Percentiles rank a stretch among this genome's conserved stretches.
Evolutionary conservation across 2,888 invertebrate genomes (phyloP).

Genomic region (Bombylius major): DNA sequence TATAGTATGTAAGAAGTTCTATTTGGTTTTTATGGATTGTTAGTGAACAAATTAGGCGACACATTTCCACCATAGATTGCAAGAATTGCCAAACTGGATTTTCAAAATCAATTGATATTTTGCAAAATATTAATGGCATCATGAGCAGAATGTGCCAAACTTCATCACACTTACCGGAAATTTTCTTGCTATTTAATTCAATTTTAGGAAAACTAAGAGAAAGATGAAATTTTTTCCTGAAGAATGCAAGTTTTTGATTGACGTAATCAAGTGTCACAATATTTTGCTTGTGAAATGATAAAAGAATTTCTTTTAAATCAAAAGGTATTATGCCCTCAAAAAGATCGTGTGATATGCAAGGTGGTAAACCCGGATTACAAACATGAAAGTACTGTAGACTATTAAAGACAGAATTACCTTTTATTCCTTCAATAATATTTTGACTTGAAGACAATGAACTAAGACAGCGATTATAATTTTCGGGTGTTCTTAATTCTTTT

Average conservation of each 20-base stretch:
- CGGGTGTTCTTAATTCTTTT: background rate
- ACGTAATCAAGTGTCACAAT: background rate
- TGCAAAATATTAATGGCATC: background rate
- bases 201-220: constrained; percentile 2
- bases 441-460: background rate
- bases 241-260: background rate
- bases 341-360: constrained; percentile 21
- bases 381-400: constrained; percentile 18
- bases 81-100: constrained; percentile 1
- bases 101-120: background rate
- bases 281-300: constrained; percentile 10
- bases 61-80: background rate
- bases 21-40: background rate
- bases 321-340: constrained; percentile 18
- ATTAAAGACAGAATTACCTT: constrained; percentile 19
- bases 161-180: constrained; percentile 5
- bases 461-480: background rate
- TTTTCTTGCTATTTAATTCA: constrained; percentile 1
- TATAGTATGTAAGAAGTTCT: background rate
- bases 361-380: constrained; percentile 1
- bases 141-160: background rate
- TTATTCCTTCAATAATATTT: constrained; percentile 13
- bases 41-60: background rate
- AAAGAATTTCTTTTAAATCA: constrained; percentile 16
- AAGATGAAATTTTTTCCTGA: constrained; percentile 2